phyloP scores from a whole-genome alignment of 2,888 invertebrate genomes.

The Xiphydria camelus region DNA sequence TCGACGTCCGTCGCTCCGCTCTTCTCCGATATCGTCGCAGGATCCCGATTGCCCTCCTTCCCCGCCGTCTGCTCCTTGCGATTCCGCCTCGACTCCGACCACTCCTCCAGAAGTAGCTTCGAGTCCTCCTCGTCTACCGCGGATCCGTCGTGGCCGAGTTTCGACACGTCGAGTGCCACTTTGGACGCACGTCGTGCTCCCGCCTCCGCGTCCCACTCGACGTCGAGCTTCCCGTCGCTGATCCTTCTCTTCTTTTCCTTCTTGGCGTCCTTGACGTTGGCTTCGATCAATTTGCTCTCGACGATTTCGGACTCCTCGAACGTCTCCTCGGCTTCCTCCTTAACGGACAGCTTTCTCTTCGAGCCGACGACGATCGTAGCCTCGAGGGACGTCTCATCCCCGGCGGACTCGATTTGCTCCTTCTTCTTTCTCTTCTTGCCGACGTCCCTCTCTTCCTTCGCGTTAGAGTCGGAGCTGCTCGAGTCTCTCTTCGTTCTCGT shows the following conservation, averaged over 20 bases:
- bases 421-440: conserved; percentile 5
- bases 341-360: neutral
- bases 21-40: neutral
- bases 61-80: neutral
- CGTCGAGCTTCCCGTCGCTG: neutral
- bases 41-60: neutral
- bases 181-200: too few relatives aligned
- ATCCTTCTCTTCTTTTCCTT: neutral
- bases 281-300: neutral
- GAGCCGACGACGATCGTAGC: neutral
- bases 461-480: conserved; percentile 45
- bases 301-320: neutral
- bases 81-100: neutral
- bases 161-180: neutral
- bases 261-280: neutral
- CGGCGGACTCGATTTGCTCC: neutral
- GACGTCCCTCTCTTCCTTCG: neutral
- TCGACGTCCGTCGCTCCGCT: neutral
- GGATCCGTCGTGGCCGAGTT: neutral
- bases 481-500: conserved; percentile 39
- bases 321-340: neutral
- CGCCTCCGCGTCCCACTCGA: neutral
- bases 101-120: neutral
- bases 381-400: neutral
- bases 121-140: conserved; percentile 11